phyloP scores from a whole-genome alignment of 1,140 invertebrate species.

The Wasmannia auropunctata region DNA sequence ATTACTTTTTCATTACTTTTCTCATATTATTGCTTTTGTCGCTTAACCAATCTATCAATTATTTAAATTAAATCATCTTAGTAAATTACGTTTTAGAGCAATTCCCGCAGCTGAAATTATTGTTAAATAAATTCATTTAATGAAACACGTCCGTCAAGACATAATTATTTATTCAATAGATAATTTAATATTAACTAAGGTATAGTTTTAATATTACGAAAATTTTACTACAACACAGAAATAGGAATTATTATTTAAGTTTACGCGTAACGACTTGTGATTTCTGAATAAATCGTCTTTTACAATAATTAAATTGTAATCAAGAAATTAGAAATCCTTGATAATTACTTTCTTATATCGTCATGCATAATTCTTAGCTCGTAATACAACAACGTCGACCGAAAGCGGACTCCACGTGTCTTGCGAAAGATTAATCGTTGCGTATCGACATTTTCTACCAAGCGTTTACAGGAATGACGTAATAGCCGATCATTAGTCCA shows the following conservation, averaged over 20 bases:
- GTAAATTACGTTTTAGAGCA: background rate
- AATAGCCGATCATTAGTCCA: constrained; percentile 68
- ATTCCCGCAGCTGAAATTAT: background rate
- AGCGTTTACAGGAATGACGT: constrained; percentile 66
- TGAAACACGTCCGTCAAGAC: background rate
- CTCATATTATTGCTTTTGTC: no score
- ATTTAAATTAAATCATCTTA: constrained; percentile 29
- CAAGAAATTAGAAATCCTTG: background rate
- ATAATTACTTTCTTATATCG: background rate
- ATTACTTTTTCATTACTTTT: no score
- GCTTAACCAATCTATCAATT: background rate
- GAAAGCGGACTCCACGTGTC: background rate
- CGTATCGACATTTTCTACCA: constrained; percentile 40
- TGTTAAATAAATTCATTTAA: no score
- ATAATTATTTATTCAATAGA: constrained; percentile 11
- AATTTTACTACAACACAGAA: background rate
- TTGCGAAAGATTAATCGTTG: constrained; percentile 45
- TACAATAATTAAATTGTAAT: background rate
- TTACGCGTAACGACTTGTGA: background rate
- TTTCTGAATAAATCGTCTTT: background rate
- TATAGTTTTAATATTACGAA: background rate
- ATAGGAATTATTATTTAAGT: background rate
- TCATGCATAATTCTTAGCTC: background rate
- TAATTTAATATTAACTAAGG: background rate
- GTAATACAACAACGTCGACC: background rate